Evolutionary conservation across 2,113 vertebrate genomes (phyloP).

Genomic region (Anseranas semipalmata): DNA sequence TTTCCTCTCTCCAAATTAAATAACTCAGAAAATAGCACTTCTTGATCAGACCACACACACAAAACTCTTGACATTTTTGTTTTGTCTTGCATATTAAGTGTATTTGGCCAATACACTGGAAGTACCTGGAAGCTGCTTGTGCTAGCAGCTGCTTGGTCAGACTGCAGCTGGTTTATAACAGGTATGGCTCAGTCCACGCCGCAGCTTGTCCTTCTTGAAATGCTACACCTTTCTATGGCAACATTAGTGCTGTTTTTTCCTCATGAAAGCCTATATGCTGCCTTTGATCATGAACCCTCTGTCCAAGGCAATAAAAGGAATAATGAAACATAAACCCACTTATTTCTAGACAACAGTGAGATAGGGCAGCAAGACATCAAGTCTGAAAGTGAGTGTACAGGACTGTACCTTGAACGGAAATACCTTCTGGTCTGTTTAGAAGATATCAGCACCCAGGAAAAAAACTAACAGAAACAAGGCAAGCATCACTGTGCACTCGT

Average conservation of each 20-base stretch:
- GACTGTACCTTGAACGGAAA: background rate
- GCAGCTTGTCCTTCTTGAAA: background rate
- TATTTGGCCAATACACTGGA: background rate
- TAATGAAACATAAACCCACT: background rate
- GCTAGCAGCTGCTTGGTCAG: background rate
- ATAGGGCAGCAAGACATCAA: background rate
- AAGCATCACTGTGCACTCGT: background rate
- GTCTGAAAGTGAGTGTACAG: background rate
- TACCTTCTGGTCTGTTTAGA: background rate
- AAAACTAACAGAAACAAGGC: background rate
- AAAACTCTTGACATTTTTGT: background rate
- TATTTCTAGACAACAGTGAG: background rate
- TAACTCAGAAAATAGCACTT: background rate
- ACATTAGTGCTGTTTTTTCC: background rate
- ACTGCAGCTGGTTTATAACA: background rate
- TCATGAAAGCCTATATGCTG: background rate
- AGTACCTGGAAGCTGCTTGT: background rate
- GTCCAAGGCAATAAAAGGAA: background rate
- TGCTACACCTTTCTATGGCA: background rate
- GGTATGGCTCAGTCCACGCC: background rate
- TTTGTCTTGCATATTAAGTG: constrained; percentile 14
- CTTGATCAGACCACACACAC: constrained; percentile 30
- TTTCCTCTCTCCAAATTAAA: constrained; percentile 20
- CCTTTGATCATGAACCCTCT: background rate
- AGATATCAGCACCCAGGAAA: background rate